phyloP scores from a whole-genome alignment of 2,113 vertebrate genomes.

The Tyto alba region DNA sequence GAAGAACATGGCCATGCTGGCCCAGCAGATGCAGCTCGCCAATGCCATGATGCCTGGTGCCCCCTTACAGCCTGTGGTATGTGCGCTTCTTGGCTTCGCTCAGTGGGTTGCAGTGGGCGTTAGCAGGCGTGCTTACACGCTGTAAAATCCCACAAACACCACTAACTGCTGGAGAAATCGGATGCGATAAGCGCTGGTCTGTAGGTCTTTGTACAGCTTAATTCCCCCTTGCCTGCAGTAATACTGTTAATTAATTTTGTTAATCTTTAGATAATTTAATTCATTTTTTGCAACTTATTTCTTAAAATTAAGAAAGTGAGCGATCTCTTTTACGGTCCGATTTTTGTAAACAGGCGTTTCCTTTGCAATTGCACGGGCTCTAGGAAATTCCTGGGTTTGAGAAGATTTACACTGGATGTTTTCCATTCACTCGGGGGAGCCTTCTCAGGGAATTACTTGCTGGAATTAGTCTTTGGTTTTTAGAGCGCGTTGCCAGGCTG shows the following conservation, averaged over 20 bases:
- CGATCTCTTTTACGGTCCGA: accelerated
- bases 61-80: constrained; percentile 90
- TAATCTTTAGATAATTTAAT: not conserved
- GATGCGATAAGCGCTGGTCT: not conserved
- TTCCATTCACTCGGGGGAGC: not conserved
- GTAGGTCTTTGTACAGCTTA: not conserved
- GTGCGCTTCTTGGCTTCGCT: not conserved
- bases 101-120: no score
- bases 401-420: not conserved
- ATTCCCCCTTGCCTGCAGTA: not conserved
- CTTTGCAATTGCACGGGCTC: not conserved
- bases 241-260: not conserved
- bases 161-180: not conserved
- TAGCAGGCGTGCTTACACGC: not conserved
- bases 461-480: not conserved
- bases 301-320: not conserved
- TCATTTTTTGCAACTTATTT: not conserved
- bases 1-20: constrained; percentile 99
- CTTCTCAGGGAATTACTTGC: not conserved
- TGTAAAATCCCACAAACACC: not conserved
- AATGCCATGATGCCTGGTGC: constrained; percentile 97
- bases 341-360: accelerated
- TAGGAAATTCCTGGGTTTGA: not conserved
- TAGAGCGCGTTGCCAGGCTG: not conserved
- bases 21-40: constrained; percentile 97